These are phyloP conservation scores for Gasteruption jaculator DNA, from an alignment of 2,888 invertebrate species.

Conservation along the genomic window DNA sequence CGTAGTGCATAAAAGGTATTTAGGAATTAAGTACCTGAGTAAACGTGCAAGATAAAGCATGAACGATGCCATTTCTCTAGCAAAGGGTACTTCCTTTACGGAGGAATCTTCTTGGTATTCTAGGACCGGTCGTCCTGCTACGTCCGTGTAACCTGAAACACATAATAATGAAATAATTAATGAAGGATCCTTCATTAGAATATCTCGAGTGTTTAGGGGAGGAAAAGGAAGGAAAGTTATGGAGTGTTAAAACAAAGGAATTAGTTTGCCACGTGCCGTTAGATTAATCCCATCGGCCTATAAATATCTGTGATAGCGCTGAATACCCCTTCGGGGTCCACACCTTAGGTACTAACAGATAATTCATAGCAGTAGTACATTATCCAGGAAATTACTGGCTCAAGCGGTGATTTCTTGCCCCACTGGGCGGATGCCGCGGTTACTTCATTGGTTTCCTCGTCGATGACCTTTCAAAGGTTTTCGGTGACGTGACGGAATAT, in stretches of 20 bases:
- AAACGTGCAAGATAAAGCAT: slow-evolving; percentile 69
- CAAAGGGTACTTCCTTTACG: slow-evolving; percentile 59
- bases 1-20: too few relatives aligned
- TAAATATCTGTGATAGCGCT: slow-evolving; percentile 15
- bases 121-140: slow-evolving; percentile 63
- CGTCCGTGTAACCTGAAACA: slow-evolving; percentile 65
- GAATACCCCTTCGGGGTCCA: slow-evolving; percentile 9
- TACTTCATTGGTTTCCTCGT: too few relatives aligned
- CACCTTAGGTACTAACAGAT: slow-evolving; percentile 27
- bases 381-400: slow-evolving; percentile 34
- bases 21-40: slow-evolving; percentile 68
- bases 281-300: not conserved
- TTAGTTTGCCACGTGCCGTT: slow-evolving; percentile 18
- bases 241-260: too few relatives aligned
- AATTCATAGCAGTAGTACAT: slow-evolving; percentile 35
- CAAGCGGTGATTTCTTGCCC: slow-evolving; percentile 30
- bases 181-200: too few relatives aligned
- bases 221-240: too few relatives aligned
- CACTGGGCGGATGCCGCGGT: slow-evolving; percentile 12
- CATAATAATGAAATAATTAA: slow-evolving; percentile 4
- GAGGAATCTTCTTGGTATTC: slow-evolving; percentile 61
- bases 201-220: too few relatives aligned
- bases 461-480: too few relatives aligned
- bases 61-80: slow-evolving; percentile 67
- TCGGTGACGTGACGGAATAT: too few relatives aligned